A percentile compares a stretch with the other conserved stretches of the same genome.
Conservation (phyloP, 2,888 invertebrate genomes). For the Habroteleia sp. region DNA sequence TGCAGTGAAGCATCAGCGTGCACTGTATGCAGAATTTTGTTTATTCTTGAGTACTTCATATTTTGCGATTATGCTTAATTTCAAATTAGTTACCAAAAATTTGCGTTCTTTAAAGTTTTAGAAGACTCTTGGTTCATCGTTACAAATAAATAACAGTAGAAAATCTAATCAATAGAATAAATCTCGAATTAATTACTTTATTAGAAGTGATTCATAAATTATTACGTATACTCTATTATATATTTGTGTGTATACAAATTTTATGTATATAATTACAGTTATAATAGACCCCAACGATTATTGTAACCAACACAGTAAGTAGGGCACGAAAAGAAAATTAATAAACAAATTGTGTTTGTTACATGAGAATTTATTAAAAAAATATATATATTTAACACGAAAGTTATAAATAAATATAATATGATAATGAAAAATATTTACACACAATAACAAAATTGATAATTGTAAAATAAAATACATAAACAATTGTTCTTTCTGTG, state of each 20-base stretch:
- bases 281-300: no score
- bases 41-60: conserved; percentile 10
- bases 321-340: neutral
- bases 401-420: conserved; percentile 2
- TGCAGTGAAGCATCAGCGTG: conserved; percentile 16
- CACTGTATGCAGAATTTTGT: conserved; percentile 32
- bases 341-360: neutral
- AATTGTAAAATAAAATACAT: neutral
- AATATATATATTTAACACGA: neutral
- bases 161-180: no score
- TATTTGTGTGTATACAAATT: no score
- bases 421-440: conserved; percentile 2
- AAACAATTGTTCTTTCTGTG: no score
- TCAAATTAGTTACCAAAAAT: neutral
- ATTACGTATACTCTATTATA: no score
- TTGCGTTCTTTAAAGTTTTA: neutral
- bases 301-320: no score
- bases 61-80: neutral
- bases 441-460: neutral
- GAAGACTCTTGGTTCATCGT: conserved; percentile 24
- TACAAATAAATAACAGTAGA: neutral
- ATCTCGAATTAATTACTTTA: no score
- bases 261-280: no score
- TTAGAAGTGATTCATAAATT: no score
- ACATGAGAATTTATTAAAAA: neutral